phyloP scores from a whole-genome alignment of 2,113 vertebrate species.

The Ptilonorhynchus violaceus region DNA sequence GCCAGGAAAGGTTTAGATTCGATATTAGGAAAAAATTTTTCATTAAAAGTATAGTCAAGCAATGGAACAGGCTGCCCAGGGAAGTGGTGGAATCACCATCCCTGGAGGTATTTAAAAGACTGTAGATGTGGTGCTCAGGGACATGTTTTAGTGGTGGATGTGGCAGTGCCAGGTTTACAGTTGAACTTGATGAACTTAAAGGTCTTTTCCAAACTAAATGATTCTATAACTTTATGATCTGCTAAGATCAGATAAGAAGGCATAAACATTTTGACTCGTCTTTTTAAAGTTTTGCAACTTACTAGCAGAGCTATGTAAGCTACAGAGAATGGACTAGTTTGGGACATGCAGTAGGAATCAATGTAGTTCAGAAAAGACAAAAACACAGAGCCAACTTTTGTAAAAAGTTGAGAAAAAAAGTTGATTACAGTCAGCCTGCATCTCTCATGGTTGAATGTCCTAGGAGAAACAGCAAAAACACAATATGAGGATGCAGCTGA shows the following conservation, averaged over 20 bases:
- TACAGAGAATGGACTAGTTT: background rate
- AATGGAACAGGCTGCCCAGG: background rate
- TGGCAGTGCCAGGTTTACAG: background rate
- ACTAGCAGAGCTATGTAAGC: background rate
- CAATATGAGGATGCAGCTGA: background rate
- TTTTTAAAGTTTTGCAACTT: background rate
- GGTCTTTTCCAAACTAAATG: background rate
- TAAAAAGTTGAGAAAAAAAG: background rate
- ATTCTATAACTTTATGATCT: background rate
- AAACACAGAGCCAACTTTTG: background rate
- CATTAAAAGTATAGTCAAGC: background rate
- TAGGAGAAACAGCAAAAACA: background rate
- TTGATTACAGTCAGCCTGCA: background rate
- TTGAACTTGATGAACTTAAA: background rate
- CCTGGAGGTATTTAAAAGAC: background rate
- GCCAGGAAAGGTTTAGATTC: background rate
- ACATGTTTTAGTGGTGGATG: background rate
- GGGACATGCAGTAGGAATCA: rapidly evolving
- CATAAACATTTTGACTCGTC: background rate
- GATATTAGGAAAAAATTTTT: background rate
- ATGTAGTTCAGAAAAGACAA: background rate
- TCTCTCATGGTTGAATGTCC: background rate
- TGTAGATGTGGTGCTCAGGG: background rate
- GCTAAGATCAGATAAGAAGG: background rate
- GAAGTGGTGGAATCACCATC: background rate